phyloP scores from a whole-genome alignment of 2,888 invertebrate genomes.

The Hypena proboscidalis region DNA sequence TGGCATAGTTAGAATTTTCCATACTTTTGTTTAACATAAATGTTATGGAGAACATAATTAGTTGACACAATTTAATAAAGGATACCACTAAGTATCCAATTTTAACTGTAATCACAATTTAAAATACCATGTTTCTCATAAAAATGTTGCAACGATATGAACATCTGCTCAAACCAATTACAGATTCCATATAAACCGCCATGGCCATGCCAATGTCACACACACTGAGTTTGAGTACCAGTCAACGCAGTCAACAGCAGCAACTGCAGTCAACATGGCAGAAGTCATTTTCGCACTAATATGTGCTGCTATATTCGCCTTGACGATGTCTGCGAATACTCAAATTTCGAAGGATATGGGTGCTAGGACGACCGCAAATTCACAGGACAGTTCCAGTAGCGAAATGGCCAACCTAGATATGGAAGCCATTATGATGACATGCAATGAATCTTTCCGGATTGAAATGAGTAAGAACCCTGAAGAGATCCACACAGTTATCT shows the following conservation, averaged over 20 bases:
- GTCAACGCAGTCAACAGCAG: too few relatives aligned
- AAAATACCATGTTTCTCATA: too few relatives aligned
- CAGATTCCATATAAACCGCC: constrained; percentile 20
- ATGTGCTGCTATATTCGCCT: constrained; percentile 17
- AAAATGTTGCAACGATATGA: too few relatives aligned
- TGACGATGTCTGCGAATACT: constrained; percentile 21
- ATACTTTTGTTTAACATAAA: too few relatives aligned
- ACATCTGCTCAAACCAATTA: constrained; percentile 24
- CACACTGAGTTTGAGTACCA: too few relatives aligned
- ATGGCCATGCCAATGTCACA: constrained; percentile 11
- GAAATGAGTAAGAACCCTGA: constrained; percentile 72
- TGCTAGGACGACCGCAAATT: constrained; percentile 1
- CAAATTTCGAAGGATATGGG: constrained; percentile 1
- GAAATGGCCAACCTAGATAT: constrained; percentile 57
- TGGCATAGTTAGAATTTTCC: too few relatives aligned
- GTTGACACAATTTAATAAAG: too few relatives aligned
- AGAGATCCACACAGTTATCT: too few relatives aligned
- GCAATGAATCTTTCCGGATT: constrained; percentile 83
- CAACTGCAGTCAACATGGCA: constrained; percentile 19
- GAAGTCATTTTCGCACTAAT: constrained; percentile 17
- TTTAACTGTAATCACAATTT: too few relatives aligned
- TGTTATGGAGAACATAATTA: too few relatives aligned
- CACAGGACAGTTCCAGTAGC: constrained; percentile 26
- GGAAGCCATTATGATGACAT: constrained; percentile 66
- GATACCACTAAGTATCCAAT: too few relatives aligned